Evolutionary conservation across 1,140 invertebrate species (phyloP).

Genomic region (Alviniconcha marisindica): DNA sequence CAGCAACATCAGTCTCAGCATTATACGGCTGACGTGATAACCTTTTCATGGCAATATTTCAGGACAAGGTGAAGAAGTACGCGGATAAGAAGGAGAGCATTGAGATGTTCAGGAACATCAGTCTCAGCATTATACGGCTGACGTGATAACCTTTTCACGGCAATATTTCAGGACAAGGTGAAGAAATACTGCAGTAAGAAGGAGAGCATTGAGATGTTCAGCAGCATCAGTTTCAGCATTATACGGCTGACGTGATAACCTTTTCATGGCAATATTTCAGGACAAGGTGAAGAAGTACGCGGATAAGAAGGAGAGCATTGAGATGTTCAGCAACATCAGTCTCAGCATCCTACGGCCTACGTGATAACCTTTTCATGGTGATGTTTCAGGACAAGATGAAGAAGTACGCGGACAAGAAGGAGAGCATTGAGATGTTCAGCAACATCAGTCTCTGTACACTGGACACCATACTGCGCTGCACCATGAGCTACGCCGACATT

Average conservation of each 20-base stretch:
- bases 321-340: constrained; percentile 56
- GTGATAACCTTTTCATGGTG: neutral
- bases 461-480: constrained; percentile 68
- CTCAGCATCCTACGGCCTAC: constrained; percentile 53
- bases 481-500: constrained; percentile 64
- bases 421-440: constrained; percentile 58
- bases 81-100: constrained; percentile 45
- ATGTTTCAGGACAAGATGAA: constrained; percentile 54
- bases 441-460: constrained; percentile 64
- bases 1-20: neutral
- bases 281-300: constrained; percentile 48
- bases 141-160: neutral
- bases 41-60: constrained; percentile 29
- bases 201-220: constrained; percentile 57
- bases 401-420: constrained; percentile 36
- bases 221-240: constrained; percentile 57
- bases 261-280: no score
- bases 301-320: constrained; percentile 47
- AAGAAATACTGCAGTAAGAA: constrained; percentile 35
- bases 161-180: constrained; percentile 53
- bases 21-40: neutral
- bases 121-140: constrained; percentile 54
- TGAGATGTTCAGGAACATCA: constrained; percentile 57
- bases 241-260: constrained; percentile 32
- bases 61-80: constrained; percentile 53